Evolutionary conservation across 2,113 vertebrate species (phyloP).

Genomic region (Callocephalon fimbriatum): DNA sequence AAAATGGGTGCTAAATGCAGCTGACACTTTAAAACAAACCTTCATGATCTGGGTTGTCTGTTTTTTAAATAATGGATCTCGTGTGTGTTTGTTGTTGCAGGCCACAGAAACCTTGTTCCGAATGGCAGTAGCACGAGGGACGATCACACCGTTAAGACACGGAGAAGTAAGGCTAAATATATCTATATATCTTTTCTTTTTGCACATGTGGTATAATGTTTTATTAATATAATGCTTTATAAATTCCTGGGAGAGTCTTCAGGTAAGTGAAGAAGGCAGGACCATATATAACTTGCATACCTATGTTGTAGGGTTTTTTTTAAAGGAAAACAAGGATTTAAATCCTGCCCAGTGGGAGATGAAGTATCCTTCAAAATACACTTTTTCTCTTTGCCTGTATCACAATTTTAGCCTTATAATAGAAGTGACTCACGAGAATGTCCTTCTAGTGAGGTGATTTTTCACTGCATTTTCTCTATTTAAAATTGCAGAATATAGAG

Average conservation of each 20-base stretch:
- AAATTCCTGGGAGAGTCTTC: background rate
- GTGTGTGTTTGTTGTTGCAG: conserved; percentile 61
- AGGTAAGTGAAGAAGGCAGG: background rate
- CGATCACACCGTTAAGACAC: conserved; percentile 81
- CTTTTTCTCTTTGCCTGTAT: background rate
- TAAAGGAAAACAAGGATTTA: background rate
- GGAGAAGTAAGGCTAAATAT: conserved; percentile 81
- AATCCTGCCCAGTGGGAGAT: background rate
- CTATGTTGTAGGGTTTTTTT: background rate
- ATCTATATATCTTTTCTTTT: background rate
- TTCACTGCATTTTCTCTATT: background rate
- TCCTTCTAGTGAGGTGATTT: background rate
- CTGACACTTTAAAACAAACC: background rate
- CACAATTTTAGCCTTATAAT: background rate
- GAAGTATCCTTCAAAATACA: background rate
- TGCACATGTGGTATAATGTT: background rate
- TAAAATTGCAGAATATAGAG: background rate
- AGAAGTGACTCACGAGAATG: background rate
- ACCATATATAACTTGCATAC: background rate
- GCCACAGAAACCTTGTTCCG: conserved; percentile 85
- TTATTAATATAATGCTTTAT: background rate
- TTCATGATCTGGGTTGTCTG: background rate
- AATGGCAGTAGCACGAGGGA: conserved; percentile 85
- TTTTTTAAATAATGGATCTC: background rate
- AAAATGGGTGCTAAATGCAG: background rate